Conservation (phyloP, 2,113 vertebrate genomes). For the Plotosus lineatus region DNA sequence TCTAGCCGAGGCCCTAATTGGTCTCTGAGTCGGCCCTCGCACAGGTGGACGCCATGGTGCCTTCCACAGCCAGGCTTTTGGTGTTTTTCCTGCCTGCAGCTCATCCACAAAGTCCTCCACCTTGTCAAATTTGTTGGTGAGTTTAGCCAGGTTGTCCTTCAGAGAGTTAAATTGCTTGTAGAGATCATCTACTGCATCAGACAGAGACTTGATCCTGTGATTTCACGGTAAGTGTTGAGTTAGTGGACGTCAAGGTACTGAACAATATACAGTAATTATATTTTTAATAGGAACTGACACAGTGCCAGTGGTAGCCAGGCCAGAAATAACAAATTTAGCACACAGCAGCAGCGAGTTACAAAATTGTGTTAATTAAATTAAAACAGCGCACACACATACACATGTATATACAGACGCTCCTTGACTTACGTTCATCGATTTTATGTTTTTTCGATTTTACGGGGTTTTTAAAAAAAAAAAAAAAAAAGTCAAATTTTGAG, state of each 20-base stretch:
- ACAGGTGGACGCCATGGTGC: conserved; percentile 31
- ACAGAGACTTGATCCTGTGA: conserved; percentile 78
- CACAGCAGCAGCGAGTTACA: neutral
- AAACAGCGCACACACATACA: neutral
- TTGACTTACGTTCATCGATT: too few species aligned
- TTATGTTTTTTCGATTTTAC: too few species aligned
- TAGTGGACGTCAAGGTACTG: neutral
- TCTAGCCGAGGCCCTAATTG: conserved; percentile 38
- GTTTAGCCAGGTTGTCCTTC: conserved; percentile 76
- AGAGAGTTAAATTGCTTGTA: conserved; percentile 79
- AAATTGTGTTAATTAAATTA: neutral
- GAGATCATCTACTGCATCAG: conserved; percentile 78
- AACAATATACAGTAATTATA: neutral
- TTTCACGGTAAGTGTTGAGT: neutral
- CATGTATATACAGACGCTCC: neutral
- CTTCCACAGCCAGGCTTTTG: conserved; percentile 33
- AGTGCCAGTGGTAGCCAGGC: neutral
- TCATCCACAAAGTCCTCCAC: conserved; percentile 78
- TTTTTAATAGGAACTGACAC: neutral
- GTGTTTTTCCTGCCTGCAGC: conserved; percentile 62
- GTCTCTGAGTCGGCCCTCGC: conserved; percentile 36
- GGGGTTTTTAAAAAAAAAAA: too few species aligned
- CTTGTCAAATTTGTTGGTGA: conserved; percentile 73
- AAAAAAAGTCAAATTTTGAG: too few species aligned
- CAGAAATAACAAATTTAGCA: neutral